Base-by-base conservation (phyloP, 64 coral and sea anemone species). In the Dendronephthya gigantea region DNA sequence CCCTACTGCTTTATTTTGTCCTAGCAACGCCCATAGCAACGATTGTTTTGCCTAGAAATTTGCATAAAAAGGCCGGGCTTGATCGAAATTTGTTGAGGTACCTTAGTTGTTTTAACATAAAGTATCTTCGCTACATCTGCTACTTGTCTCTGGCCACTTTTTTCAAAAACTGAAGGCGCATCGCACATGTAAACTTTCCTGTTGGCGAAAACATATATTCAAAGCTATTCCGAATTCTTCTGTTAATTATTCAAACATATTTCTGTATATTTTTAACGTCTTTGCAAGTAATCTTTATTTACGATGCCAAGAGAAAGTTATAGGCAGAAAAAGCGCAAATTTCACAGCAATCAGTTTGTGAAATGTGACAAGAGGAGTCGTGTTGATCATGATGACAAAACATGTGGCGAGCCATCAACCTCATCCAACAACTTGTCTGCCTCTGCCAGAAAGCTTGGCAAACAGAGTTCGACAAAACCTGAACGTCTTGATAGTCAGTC, bases 11-110 rank as follows among this genome's bases (percentile, higher is more conserved):
- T 5, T 34, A 33, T 76, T 16, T 37, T 31, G 28, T 30, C 69
- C 31, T 76, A 76, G n/a, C 69, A 76, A 76, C 69, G 69, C 29
- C 23, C 69, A 3, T 76, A 76, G 69, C 69, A 37, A 76, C 69
- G 29, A 16, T 76, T 76, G 69, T 76, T 76, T 76, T 76, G 9
- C 3, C 16, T 76, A 37, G 69, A 34, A 58, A 76, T 76, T 28
- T 76, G 69, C 69, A 27, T 34, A 76, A 76, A 58, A 58, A 58
- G 16, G 14, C 14, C 3, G 6, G 14, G 6, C 3, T 58, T 76
- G 2, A 76, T 76, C 4, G 69, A 4, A 31, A 30, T 2, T 33
- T 76, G 28, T 76, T 76, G 10, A 31, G 12, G 69, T 30, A 58
- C 6, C 51, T 4, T 58, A 15, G 51, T 76, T 76, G 69, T 33